A percentile compares a stretch with the other conserved stretches of the same genome.
Evolutionary conservation across 2,113 vertebrate genomes (phyloP).

Genomic region (Arvicanthis niloticus): DNA sequence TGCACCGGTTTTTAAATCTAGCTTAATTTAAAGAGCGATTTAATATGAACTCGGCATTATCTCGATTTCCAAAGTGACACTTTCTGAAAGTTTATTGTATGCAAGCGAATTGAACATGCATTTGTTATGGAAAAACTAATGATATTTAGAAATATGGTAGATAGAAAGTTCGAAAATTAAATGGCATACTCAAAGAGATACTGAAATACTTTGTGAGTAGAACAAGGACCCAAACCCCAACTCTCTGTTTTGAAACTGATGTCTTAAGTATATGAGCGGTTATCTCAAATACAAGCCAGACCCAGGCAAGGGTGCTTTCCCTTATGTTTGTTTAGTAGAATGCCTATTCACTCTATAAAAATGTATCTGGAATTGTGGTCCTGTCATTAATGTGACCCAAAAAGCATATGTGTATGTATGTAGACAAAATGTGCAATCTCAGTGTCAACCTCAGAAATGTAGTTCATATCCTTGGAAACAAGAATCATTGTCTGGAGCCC

Average conservation of each 20-base stretch:
- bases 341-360: not conserved
- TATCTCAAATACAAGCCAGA: not conserved
- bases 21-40: constrained; percentile 65
- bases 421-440: too few relatives aligned
- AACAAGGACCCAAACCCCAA: not conserved
- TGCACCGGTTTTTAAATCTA: constrained; percentile 42
- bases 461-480: not conserved
- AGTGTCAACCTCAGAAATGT: not conserved
- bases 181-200: not conserved
- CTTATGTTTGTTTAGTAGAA: not conserved
- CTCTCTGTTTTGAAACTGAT: not conserved
- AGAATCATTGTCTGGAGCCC: not conserved
- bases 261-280: not conserved
- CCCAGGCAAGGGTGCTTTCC: not conserved
- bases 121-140: not conserved
- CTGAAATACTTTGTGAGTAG: not conserved
- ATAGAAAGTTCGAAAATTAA: constrained; percentile 21
- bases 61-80: constrained; percentile 10
- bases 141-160: not conserved
- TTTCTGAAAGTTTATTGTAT: constrained; percentile 53
- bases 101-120: constrained; percentile 7
- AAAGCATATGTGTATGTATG: not conserved
- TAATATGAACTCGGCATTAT: constrained; percentile 36
- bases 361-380: not conserved
- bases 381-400: not conserved